Percentiles rank a stretch among this genome's conserved stretches.
phyloP scores from a whole-genome alignment of 2,888 invertebrate species.

The Leptopilina drosophilae region DNA sequence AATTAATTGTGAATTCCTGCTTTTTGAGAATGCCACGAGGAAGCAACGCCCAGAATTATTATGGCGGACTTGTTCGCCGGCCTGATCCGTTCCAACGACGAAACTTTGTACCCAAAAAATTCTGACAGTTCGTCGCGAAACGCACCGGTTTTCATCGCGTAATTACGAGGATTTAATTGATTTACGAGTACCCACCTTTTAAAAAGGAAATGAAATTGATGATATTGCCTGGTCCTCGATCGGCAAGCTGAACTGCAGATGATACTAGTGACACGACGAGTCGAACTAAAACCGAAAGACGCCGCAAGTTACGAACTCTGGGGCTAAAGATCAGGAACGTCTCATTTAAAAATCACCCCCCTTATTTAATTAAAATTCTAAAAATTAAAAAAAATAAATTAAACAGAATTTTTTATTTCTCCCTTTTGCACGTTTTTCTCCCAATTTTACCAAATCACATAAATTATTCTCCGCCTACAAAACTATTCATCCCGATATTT shows the following conservation, averaged over 20 bases:
- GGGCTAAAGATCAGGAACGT: constrained; percentile 48
- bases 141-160: constrained; percentile 42
- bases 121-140: constrained; percentile 47
- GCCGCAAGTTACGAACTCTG: constrained; percentile 71
- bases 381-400: background rate
- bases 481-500: no score
- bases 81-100: constrained; percentile 40
- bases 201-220: constrained; percentile 51
- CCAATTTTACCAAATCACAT: background rate
- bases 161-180: constrained; percentile 1
- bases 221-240: constrained; percentile 54
- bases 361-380: background rate
- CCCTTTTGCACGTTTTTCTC: background rate
- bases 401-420: background rate
- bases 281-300: constrained; percentile 61
- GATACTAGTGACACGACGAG: constrained; percentile 63
- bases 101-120: constrained; percentile 49
- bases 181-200: constrained; percentile 58
- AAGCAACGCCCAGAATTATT: constrained; percentile 72
- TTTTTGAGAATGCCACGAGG: constrained; percentile 49
- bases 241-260: constrained; percentile 58
- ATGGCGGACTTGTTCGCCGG: constrained; percentile 64
- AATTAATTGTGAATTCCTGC: constrained; percentile 37
- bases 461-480: no score
- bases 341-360: constrained; percentile 6